These are phyloP conservation scores for Aphaenogaster floridana DNA, from an alignment of 1,140 invertebrate genomes.

Conservation along the genomic window DNA sequence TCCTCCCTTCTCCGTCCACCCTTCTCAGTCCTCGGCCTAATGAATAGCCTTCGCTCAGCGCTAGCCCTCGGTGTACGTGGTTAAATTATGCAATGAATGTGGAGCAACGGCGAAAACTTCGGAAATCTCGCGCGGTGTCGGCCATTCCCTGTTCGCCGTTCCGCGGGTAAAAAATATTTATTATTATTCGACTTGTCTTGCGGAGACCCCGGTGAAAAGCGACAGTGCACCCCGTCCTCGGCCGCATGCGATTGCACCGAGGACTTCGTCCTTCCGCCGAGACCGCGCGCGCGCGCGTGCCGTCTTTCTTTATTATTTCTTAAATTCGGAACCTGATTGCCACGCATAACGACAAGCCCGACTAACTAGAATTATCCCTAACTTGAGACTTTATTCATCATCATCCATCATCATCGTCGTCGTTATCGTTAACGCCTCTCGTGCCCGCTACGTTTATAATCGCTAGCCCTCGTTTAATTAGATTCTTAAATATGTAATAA, in stretches of 20 bases:
- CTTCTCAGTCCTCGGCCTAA: slow-evolving; percentile 36
- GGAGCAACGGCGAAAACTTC: slow-evolving; percentile 57
- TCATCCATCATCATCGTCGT: slow-evolving; percentile 42
- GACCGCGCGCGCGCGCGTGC: slow-evolving; percentile 27
- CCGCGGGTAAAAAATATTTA: slow-evolving; percentile 80
- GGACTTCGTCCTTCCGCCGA: slow-evolving; percentile 50
- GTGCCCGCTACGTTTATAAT: slow-evolving; percentile 68
- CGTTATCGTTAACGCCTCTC: slow-evolving; percentile 17
- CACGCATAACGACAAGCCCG: slow-evolving; percentile 72
- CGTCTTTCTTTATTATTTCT: slow-evolving; percentile 40
- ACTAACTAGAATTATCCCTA: slow-evolving; percentile 66
- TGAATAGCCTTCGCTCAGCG: slow-evolving; percentile 1
- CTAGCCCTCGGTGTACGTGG: slow-evolving; percentile 34
- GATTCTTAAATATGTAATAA: slow-evolving; percentile 85
- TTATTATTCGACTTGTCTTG: slow-evolving; percentile 64
- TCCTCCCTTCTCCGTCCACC: slow-evolving; percentile 9
- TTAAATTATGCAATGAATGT: slow-evolving; percentile 58
- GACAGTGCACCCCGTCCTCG: slow-evolving; percentile 67
- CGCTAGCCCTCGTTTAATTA: slow-evolving; percentile 82
- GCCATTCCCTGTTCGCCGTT: slow-evolving; percentile 25
- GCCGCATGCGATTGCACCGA: slow-evolving; percentile 32
- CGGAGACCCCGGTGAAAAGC: slow-evolving; percentile 77
- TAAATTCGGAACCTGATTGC: slow-evolving; percentile 79
- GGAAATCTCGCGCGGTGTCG: slow-evolving; percentile 64
- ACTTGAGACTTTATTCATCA: slow-evolving; percentile 47